phyloP scores from a whole-genome alignment of 2,888 invertebrate species.

The Dynastes tityus region DNA sequence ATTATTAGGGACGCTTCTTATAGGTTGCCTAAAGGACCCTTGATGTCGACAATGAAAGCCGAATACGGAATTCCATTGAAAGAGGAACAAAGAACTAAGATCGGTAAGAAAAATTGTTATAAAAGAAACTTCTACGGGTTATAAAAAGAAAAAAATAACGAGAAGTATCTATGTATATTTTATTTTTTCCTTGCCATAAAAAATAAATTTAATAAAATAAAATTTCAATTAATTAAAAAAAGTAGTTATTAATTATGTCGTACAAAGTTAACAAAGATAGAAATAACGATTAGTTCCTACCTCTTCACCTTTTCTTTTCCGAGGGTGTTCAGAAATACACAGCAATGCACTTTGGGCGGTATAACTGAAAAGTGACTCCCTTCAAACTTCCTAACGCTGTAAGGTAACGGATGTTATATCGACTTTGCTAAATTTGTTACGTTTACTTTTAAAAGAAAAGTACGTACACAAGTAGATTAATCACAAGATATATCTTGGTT shows the following conservation, averaged over 20 bases:
- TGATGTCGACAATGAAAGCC: constrained; percentile 64
- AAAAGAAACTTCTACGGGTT: not conserved
- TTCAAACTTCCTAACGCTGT: not conserved
- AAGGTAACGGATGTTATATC: not conserved
- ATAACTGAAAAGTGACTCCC: not conserved
- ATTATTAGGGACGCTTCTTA: constrained; percentile 62
- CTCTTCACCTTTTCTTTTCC: constrained; percentile 1
- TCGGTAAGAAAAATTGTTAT: constrained; percentile 52
- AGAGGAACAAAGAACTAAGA: constrained; percentile 53
- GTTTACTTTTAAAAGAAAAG: not conserved
- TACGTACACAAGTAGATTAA: not conserved
- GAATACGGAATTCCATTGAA: constrained; percentile 59
- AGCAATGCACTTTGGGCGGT: constrained; percentile 20
- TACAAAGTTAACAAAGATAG: not conserved
- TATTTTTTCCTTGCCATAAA: too few species aligned
- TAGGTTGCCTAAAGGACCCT: constrained; percentile 53
- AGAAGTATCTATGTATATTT: too few species aligned
- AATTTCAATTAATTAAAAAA: not conserved
- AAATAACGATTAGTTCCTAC: constrained; percentile 16
- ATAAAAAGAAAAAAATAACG: too few species aligned
- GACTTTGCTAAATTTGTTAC: not conserved
- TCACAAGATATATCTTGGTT: too few species aligned
- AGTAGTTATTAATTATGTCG: not conserved
- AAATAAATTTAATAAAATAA: too few species aligned
- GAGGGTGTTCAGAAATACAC: constrained; percentile 6